Conservation (phyloP, 2,888 invertebrate genomes). For the Xanthorhoe designata region DNA sequence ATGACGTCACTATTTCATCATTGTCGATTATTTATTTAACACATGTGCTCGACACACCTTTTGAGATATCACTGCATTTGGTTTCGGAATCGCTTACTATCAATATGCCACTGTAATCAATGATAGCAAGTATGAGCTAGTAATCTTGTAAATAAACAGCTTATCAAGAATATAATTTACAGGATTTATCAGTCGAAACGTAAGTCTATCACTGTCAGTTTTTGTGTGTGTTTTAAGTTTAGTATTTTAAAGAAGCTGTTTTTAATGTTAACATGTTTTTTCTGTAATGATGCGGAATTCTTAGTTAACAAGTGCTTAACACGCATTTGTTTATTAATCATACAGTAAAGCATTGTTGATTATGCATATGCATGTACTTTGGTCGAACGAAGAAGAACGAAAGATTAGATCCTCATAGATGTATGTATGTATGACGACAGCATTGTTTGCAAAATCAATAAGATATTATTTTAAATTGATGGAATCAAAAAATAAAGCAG, state of each 20-base stretch:
- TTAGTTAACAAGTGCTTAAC: slow-evolving; percentile 6
- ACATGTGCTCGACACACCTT: slow-evolving; percentile 55
- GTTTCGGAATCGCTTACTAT: slow-evolving; percentile 62
- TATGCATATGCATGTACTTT: neutral
- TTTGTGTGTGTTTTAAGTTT: neutral
- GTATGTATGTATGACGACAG: neutral
- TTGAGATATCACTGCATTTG: slow-evolving; percentile 59
- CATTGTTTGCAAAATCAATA: neutral
- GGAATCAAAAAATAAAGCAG: too few species aligned
- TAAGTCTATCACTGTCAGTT: neutral
- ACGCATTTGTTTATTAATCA: slow-evolving; percentile 13
- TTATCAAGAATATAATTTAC: slow-evolving; percentile 15
- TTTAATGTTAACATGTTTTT: neutral
- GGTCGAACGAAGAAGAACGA: neutral
- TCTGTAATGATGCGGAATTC: slow-evolving; percentile 7
- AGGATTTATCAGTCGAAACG: slow-evolving; percentile 7
- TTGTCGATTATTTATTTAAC: slow-evolving; percentile 27
- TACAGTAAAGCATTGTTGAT: neutral
- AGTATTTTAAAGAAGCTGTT: neutral
- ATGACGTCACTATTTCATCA: slow-evolving; percentile 45
- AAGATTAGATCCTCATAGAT: neutral
- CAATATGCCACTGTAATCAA: slow-evolving; percentile 65
- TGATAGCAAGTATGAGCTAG: slow-evolving; percentile 52
- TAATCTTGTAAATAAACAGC: slow-evolving; percentile 59
- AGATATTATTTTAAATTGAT: too few species aligned